These are phyloP conservation scores for Pantala flavescens DNA, from an alignment of 1,140 invertebrate species.

Conservation along the genomic window DNA sequence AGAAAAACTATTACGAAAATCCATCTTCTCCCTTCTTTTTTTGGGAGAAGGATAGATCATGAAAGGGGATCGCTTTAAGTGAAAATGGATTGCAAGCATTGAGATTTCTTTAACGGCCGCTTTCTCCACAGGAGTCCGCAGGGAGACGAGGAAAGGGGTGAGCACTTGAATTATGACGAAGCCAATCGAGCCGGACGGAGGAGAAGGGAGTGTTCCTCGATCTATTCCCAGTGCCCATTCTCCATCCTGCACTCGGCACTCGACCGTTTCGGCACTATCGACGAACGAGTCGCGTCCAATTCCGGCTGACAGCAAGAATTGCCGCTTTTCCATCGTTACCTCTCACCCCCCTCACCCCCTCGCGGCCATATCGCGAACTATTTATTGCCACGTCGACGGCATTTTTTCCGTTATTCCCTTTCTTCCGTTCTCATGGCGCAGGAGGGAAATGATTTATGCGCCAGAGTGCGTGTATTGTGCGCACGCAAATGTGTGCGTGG, in stretches of 20 bases:
- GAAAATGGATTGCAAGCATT: no score
- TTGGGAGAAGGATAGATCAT: no score
- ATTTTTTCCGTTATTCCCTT: background rate
- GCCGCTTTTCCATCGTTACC: background rate
- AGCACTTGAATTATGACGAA: background rate
- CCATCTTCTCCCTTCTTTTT: no score
- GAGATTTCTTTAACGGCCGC: background rate
- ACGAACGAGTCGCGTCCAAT: background rate
- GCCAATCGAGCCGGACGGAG: background rate
- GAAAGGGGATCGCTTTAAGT: no score
- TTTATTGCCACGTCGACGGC: background rate
- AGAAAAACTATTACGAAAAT: no score
- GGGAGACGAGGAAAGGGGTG: background rate
- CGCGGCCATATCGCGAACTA: background rate
- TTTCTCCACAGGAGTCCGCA: background rate
- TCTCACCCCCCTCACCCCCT: background rate
- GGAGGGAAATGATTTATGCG: no score
- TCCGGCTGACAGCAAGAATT: background rate
- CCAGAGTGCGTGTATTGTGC: no score
- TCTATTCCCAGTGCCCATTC: background rate
- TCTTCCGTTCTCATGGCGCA: no score
- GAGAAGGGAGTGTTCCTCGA: background rate
- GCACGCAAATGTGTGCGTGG: no score
- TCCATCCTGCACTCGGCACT: background rate
- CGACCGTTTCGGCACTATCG: background rate